Percentiles rank a stretch among this genome's conserved stretches.
phyloP scores from a whole-genome alignment of 2,113 vertebrate genomes.

The Hyaena hyaena region DNA sequence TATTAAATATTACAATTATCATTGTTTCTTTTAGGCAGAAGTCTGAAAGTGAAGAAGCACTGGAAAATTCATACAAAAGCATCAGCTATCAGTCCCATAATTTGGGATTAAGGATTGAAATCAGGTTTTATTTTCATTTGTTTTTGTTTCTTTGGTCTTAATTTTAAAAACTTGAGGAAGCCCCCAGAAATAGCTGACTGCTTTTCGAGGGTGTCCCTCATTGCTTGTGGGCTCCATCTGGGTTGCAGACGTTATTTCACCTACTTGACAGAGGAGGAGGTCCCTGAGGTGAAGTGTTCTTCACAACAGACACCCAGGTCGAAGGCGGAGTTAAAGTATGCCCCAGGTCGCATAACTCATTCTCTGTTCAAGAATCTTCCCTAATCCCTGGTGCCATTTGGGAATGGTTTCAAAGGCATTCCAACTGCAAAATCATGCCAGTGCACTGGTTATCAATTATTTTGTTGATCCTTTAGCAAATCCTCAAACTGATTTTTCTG shows the following conservation, averaged over 20 bases:
- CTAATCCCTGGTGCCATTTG: conserved; percentile 60
- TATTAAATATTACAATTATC: not conserved
- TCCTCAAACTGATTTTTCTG: conserved; percentile 62
- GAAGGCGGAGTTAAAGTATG: not conserved
- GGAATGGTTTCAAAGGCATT: conserved; percentile 77
- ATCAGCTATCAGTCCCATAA: not conserved
- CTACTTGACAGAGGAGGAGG: not conserved
- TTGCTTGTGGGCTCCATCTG: not conserved
- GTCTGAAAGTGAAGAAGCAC: not conserved
- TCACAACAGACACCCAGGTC: not conserved
- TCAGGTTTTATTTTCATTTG: conserved; percentile 23
- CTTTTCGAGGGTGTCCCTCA: not conserved
- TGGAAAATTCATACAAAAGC: not conserved
- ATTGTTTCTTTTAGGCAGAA: not conserved
- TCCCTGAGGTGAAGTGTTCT: conserved; percentile 38
- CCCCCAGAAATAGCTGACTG: not conserved
- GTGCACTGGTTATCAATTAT: conserved; percentile 71
- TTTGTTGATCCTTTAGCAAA: conserved; percentile 71
- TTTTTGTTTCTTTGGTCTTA: conserved; percentile 55
- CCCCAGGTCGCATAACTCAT: conserved; percentile 53
- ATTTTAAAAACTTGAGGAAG: not conserved
- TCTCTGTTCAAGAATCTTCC: conserved; percentile 41
- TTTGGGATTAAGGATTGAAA: conserved; percentile 2
- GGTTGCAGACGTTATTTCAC: not conserved
- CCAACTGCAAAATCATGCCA: conserved; percentile 63